Base-by-base conservation (phyloP, 1,140 invertebrate species). In the Caerostris extrusa region DNA sequence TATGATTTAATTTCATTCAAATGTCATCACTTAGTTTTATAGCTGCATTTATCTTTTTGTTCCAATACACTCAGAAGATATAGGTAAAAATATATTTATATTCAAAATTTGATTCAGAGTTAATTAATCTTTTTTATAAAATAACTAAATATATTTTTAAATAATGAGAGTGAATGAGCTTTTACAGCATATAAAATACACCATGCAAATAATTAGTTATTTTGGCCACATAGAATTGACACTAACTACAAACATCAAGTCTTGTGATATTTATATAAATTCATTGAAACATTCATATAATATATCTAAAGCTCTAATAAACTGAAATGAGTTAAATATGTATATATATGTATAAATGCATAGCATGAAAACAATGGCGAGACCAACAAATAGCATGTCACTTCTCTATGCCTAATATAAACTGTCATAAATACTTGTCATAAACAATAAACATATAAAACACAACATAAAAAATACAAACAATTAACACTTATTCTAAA, bases 1-100 rank as follows among this genome's bases (percentile, higher is more conserved):
- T 95, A 96, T 99, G 99, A 7, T 98, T 98, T 95, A 98, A 99
- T 50, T 98, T 96, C 87, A 97, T 96, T 0, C 98, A 98, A 91
- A 99, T 96, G 88, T 97, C 96, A 95, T 98, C 96, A 67, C 99
- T 96, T 1, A 97, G 97, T 69, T 96, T 96, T 14, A 99, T 96
- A 34, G 99, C 96, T 95, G 97, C 96, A 87, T 2, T 34, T 34
- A 2, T 1, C 96, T 95, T 3, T 99, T 96, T 17, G 98, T 95
- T 82, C 97, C 95, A 64, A 64, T 64, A 64, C 69, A 71, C 95
- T 98, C 97, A 96, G 96, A 12, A 96, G 94, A 95, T 98, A 97
- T 1, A 98, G 98, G 94, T 97, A 97, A 56, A 99, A 96, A 96
- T 97, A 99, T 86, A 98, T 96, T 95, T 97, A 97, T 96, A 99